Percentiles rank a stretch among this genome's conserved stretches.
Evolutionary conservation across 2,888 invertebrate genomes (phyloP).

Genomic region (Harmothoe impar): DNA sequence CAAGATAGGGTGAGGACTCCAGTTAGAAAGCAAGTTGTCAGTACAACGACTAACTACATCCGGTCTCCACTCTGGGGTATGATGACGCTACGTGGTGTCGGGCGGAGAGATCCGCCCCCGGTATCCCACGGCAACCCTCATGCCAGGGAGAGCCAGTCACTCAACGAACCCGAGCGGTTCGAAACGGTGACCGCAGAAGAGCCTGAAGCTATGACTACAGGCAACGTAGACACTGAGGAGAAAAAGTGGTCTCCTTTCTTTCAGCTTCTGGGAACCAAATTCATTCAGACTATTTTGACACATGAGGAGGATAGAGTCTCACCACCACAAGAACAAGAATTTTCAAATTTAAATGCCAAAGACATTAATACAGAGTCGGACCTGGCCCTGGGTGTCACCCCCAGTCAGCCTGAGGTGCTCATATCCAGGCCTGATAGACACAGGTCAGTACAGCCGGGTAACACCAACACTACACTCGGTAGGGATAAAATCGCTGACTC

Average conservation of each 20-base stretch:
- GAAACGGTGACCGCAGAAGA: neutral
- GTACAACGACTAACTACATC: neutral
- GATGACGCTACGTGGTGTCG: neutral
- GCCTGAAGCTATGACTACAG: neutral
- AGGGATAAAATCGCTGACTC: neutral
- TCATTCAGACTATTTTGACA: conserved; percentile 37
- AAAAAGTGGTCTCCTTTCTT: neutral
- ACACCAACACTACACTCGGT: neutral
- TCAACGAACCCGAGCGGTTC: neutral
- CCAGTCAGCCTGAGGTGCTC: neutral
- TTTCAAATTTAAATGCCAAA: neutral
- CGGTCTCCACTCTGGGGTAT: neutral
- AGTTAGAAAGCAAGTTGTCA: neutral
- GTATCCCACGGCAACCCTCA: neutral
- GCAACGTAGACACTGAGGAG: neutral
- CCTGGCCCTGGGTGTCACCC: neutral
- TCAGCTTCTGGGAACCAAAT: conserved; percentile 23
- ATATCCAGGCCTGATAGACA: neutral
- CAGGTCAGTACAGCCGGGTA: neutral
- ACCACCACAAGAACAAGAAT: neutral
- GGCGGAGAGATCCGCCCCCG: neutral
- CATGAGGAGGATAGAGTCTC: neutral
- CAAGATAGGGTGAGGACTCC: neutral
- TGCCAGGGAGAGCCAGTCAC: neutral
- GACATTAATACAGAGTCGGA: neutral